phyloP scores from a whole-genome alignment of 2,797 vertebrate species.

The Neosilurus mollespiculum region DNA sequence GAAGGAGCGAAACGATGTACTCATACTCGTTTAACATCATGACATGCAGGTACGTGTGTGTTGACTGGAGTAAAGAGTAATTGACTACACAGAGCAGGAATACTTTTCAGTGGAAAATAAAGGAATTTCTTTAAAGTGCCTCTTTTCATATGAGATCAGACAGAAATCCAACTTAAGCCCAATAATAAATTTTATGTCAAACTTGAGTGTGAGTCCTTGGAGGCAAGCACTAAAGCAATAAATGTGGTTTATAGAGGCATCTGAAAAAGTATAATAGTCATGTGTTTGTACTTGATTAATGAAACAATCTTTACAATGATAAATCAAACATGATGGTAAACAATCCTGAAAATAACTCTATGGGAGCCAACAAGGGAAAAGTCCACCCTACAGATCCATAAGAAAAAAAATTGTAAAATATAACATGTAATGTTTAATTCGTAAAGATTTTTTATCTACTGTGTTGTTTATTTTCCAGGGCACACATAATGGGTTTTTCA shows the following conservation, averaged over 20 bases:
- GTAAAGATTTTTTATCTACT: slow-evolving; percentile 11
- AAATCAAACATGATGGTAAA: slow-evolving; percentile 55
- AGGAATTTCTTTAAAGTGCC: slow-evolving; percentile 18
- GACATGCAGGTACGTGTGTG: not conserved
- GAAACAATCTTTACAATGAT: slow-evolving; percentile 58
- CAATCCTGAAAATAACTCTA: slow-evolving; percentile 57
- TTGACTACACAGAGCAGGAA: not conserved
- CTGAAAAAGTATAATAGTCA: slow-evolving; percentile 45
- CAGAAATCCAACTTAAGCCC: slow-evolving; percentile 58
- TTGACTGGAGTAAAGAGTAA: not conserved
- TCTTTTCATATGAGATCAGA: slow-evolving; percentile 35
- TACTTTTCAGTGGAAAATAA: not conserved
- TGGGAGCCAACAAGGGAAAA: slow-evolving; percentile 51
- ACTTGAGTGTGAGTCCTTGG: slow-evolving; percentile 57
- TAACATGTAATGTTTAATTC: slow-evolving; percentile 24
- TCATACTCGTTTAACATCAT: not conserved
- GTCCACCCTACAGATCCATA: slow-evolving; percentile 45
- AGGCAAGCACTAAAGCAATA: slow-evolving; percentile 42
- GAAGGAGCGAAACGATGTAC: not conserved
- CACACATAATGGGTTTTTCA: slow-evolving; percentile 23
- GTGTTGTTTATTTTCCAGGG: slow-evolving; percentile 38
- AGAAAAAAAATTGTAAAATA: slow-evolving; percentile 32
- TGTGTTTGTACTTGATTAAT: slow-evolving; percentile 53
- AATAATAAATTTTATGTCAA: slow-evolving; percentile 56
- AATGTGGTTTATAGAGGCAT: slow-evolving; percentile 26